A percentile compares a stretch with the other conserved stretches of the same genome.
Conservation (phyloP, 2,113 vertebrate genomes). For the Channa argus region DNA sequence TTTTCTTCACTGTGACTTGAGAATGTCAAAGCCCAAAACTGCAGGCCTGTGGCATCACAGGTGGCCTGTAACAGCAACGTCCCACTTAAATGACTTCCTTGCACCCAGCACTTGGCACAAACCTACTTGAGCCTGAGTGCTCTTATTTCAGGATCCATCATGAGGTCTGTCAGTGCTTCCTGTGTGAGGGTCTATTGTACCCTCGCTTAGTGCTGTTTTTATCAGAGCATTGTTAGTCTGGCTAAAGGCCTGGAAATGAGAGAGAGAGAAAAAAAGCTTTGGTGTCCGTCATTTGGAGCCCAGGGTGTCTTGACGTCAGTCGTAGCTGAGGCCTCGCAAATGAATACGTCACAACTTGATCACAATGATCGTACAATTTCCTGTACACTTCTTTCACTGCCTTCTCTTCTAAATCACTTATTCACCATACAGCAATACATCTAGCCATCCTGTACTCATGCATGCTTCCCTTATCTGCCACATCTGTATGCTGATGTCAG, state of each 20-base stretch:
- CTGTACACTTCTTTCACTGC: too few species aligned
- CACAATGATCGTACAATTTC: background rate
- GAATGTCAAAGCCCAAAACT: background rate
- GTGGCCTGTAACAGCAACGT: background rate
- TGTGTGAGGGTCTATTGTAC: background rate
- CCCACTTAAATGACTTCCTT: conserved; percentile 21
- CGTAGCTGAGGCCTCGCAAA: accelerated
- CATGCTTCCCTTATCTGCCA: background rate
- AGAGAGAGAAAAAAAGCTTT: conserved; percentile 7
- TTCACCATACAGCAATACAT: background rate
- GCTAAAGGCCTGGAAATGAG: background rate
- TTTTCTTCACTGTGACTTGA: background rate
- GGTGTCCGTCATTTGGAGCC: background rate
- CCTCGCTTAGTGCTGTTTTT: background rate
- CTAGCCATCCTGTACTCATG: background rate
- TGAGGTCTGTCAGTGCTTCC: background rate
- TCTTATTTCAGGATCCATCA: conserved; percentile 25
- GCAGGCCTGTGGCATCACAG: too few species aligned
- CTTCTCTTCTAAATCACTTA: background rate
- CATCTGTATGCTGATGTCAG: background rate
- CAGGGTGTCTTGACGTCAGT: background rate
- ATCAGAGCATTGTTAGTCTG: background rate
- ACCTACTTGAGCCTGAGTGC: conserved; percentile 25
- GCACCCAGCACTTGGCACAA: background rate
- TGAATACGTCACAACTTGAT: background rate